Evolutionary conservation across 2,113 vertebrate genomes (phyloP), one percentile per base, ranked within the genome.

Genomic region (Phalacrocorax aristotelis): DNA sequence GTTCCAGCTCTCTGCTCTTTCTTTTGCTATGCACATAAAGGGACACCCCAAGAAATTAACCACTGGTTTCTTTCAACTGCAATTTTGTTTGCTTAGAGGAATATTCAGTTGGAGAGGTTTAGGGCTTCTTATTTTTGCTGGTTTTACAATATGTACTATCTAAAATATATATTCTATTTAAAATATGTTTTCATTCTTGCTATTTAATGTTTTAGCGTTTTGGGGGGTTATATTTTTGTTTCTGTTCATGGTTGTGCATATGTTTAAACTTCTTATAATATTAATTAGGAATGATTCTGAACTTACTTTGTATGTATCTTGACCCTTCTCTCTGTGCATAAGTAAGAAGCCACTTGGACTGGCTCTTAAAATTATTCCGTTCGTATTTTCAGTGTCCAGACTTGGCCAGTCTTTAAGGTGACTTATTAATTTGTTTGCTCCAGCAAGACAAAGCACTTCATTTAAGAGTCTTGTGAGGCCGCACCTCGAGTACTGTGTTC

Each of bases 11-110:
- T 87, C 54, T 93, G 46, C 62, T 72, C 61, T 82, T 94, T 77
- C 81, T 91, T 95, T 89, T 94, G 52, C 91, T 79, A 65, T 34
- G 9, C n/a, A 42, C 72, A 95, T 77, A 95, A 89, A 92, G 48
- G 76, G 23, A 54, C 34, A 62, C 44, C 69, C 40, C 25, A 58
- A 72, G 36, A 94, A 93, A 91, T 95, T 93, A 89, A 72, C 9
- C 0, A 54, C 29, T 72, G 10, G 22, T 76, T 87, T 72, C 77
- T 79, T 27, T 93, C 83, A 71, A 82, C 27, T 79, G 69, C 0
- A 1, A 57, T 77, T 89, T 93, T 71, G 15, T 82, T 93, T 95
- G 57, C 89, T 91, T 34, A 42, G 70, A 87, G 49, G 22, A 78
- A 2, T 34, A 11, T 69, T 36, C 13, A 46, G 34, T 76, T 72